Conservation (phyloP, 92 coral and sea anemone species). For the Ricordea florida region DNA sequence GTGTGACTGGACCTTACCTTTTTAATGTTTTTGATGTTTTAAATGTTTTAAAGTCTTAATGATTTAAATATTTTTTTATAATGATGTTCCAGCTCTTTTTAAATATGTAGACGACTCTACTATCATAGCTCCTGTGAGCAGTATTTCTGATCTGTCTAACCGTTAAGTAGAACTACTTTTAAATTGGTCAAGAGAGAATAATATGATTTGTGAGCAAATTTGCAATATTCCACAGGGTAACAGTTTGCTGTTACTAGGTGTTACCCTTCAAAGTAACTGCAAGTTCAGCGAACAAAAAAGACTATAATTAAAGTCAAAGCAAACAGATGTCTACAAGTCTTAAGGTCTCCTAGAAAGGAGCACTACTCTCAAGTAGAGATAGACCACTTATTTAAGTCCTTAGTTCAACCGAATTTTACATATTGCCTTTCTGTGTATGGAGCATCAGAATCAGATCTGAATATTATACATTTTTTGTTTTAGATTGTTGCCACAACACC, state of each 20-base stretch:
- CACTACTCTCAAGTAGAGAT: background rate
- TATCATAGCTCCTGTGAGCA: conserved; percentile 33
- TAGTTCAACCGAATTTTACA: background rate
- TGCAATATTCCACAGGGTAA: too few species aligned
- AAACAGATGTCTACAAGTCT: too few species aligned
- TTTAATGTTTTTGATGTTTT: conserved; percentile 35
- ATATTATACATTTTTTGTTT: too few species aligned
- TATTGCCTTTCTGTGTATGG: too few species aligned
- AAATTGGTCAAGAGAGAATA: conserved; percentile 35
- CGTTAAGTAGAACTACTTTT: conserved; percentile 21
- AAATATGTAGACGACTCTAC: too few species aligned
- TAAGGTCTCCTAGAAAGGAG: background rate
- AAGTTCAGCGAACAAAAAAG: too few species aligned
- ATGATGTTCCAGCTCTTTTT: conserved; percentile 5
- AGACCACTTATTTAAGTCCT: background rate
- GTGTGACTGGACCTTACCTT: conserved; percentile 43
- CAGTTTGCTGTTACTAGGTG: too few species aligned
- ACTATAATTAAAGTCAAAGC: too few species aligned
- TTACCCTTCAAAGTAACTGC: too few species aligned
- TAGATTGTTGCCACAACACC: too few species aligned
- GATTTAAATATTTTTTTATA: conserved; percentile 11
- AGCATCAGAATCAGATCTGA: too few species aligned
- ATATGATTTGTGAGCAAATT: conserved; percentile 45
- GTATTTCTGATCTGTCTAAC: background rate
- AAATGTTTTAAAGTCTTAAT: too few species aligned